Base-by-base conservation (phyloP, 2,888 invertebrate species). In the Diabrotica balteata region DNA sequence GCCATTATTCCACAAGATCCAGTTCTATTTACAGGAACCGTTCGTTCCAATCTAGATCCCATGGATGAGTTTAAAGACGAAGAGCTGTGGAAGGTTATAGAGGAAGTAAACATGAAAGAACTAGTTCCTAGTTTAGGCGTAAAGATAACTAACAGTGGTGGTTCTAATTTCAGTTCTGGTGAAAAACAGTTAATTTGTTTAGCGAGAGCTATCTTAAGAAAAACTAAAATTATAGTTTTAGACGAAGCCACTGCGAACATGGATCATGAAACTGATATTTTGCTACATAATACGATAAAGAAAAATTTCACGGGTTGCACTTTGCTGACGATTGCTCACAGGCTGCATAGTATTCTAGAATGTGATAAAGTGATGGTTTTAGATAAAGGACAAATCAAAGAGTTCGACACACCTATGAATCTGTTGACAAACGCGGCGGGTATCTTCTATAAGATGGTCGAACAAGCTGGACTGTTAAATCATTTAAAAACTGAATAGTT, bases 1-100 rank as follows among this genome's bases (percentile, higher is more conserved):
- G 92, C 94, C 9, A 94, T 94, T 77, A 94, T 94, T 59, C 94
- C 94, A 0, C 94, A 94, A 82, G 93, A 94, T 79, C 94, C 94
- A 0, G 91, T 94, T 67, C 84, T 94, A 57, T 94, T 97, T 84
- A 91, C 93, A 0, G 89, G 88, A 49, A 86, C 87, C 2, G 78
- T 90, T 32, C 81, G 89, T 32, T 81, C 81, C 7, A 79, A 79
- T 59, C 22, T 79, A 0, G 79, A 79, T 54, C 78, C 79, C 1
- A 72, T 73, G 49, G 60, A 68, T n/a, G 72, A 74, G 45, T 77
- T 75, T 53, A 67, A 72, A 7, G 77, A 78, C 53, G 58, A 70
- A 11, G 74, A 76, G 55, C 69, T 79, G 1, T 78, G 79, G 78
- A 69, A 65, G 4, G 77, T 73, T 8, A 52, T 79, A 7, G 74